Conservation (phyloP, 2,888 invertebrate species). For the Cosmia pyralina region DNA sequence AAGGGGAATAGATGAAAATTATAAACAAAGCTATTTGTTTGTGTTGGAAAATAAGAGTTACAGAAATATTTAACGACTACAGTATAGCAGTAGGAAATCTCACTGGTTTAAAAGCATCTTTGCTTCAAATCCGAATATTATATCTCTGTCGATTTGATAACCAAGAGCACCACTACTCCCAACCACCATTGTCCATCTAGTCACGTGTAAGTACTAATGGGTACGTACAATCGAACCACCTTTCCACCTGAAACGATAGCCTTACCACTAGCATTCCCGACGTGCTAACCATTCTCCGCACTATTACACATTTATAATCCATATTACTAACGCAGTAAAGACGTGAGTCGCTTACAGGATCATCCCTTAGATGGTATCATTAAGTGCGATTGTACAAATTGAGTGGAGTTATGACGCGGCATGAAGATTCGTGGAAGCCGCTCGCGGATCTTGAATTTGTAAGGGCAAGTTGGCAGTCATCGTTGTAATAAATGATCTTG, state of each 20-base stretch:
- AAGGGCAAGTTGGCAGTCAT: slow-evolving; percentile 66
- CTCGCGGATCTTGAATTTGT: slow-evolving; percentile 65
- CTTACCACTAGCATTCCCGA: slow-evolving; percentile 47
- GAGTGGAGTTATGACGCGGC: slow-evolving; percentile 74
- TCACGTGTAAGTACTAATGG: slow-evolving; percentile 64
- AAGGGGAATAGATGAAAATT: neutral
- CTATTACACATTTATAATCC: slow-evolving; percentile 65
- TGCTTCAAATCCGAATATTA: slow-evolving; percentile 29
- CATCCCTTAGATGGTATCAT: slow-evolving; percentile 65
- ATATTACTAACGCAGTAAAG: slow-evolving; percentile 63
- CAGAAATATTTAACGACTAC: neutral
- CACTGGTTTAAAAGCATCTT: neutral
- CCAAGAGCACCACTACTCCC: slow-evolving; percentile 12
- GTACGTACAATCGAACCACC: slow-evolving; percentile 60
- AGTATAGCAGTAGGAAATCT: neutral
- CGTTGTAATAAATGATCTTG: slow-evolving; percentile 68
- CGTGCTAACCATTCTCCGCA: slow-evolving; percentile 49
- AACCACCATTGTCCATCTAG: slow-evolving; percentile 51
- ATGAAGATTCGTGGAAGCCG: slow-evolving; percentile 63
- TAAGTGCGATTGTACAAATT: slow-evolving; percentile 73
- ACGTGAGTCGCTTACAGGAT: slow-evolving; percentile 62
- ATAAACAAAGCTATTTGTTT: neutral
- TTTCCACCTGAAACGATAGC: slow-evolving; percentile 59
- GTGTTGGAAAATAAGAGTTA: neutral
- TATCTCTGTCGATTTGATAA: slow-evolving; percentile 22